phyloP scores from a whole-genome alignment of 2,113 vertebrate genomes.

The Pangasianodon gigas region DNA sequence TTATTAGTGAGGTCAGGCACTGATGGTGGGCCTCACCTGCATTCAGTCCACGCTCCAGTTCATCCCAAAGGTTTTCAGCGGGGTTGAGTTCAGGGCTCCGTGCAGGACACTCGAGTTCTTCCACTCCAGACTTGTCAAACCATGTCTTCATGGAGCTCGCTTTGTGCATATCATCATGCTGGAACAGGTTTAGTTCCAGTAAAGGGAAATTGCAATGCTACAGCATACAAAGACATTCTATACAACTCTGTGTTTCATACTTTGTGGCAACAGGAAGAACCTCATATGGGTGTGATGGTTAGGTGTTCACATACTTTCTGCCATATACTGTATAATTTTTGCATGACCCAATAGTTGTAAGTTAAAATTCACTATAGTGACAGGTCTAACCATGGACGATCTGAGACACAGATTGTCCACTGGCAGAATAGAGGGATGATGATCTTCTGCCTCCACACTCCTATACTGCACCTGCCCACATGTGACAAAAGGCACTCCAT shows the following conservation, averaged over 20 bases:
- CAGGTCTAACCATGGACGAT: neutral
- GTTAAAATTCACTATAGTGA: neutral
- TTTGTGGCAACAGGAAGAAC: neutral
- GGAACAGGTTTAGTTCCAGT: neutral
- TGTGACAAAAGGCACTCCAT: neutral
- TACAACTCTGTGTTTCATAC: neutral
- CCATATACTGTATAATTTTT: neutral
- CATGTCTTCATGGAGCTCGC: neutral
- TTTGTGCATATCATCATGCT: neutral
- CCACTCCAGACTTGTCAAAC: neutral
- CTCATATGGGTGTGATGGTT: neutral
- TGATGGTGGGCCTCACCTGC: neutral
- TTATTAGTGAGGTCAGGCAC: neutral
- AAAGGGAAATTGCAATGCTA: neutral
- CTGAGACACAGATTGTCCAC: neutral
- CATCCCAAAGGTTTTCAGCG: neutral
- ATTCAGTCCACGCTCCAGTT: too few species aligned
- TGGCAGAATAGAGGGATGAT: neutral
- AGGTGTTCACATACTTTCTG: neutral
- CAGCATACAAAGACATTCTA: neutral
- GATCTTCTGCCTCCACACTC: constrained; percentile 10
- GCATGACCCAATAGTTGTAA: neutral
- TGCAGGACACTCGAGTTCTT: neutral
- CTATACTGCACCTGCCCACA: neutral
- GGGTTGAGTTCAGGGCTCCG: neutral